phyloP scores from a whole-genome alignment of 2,113 vertebrate genomes.

The Pardalotus punctatus region DNA sequence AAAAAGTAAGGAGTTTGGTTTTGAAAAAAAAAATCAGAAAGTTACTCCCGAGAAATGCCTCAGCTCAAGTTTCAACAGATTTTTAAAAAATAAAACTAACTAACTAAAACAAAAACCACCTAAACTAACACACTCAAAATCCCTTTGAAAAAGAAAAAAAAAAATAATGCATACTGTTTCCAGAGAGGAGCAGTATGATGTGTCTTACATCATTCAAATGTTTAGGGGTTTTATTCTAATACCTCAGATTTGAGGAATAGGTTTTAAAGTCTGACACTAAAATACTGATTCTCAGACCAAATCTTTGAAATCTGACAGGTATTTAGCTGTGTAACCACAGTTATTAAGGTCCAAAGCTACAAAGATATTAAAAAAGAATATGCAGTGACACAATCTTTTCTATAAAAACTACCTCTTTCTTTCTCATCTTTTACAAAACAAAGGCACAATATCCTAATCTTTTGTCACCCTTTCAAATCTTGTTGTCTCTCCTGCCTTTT shows the following conservation, averaged over 20 bases:
- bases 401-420: background rate
- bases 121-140: background rate
- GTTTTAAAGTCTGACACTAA: background rate
- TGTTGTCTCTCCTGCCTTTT: background rate
- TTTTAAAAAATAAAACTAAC: background rate
- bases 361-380: background rate
- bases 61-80: background rate
- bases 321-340: background rate
- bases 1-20: background rate
- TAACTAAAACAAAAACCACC: background rate
- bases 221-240: background rate
- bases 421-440: background rate
- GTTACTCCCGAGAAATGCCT: background rate
- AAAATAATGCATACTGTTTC: background rate
- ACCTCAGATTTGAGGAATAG: background rate
- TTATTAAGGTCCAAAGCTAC: background rate
- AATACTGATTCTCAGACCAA: background rate
- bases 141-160: background rate
- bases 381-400: background rate
- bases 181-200: background rate
- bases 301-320: background rate
- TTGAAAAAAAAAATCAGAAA: background rate
- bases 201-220: background rate
- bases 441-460: background rate
- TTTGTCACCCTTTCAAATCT: background rate